phyloP scores from a whole-genome alignment of 2,113 vertebrate genomes.

The Benitochromis conjunctus region DNA sequence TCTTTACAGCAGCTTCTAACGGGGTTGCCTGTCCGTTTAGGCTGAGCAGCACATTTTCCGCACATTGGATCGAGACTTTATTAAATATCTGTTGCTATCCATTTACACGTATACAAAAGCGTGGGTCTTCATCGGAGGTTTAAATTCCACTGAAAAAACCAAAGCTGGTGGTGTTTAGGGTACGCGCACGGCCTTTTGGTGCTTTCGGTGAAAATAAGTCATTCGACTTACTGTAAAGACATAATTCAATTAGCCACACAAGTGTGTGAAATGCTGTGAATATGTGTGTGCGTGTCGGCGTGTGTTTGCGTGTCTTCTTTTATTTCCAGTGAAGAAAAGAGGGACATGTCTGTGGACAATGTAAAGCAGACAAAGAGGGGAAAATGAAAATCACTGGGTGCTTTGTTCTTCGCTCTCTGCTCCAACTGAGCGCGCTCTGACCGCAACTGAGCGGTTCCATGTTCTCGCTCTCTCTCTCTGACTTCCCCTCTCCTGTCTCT shows the following conservation, averaged over 20 bases:
- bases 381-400: slow-evolving; percentile 70
- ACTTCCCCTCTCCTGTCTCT: background rate
- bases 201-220: slow-evolving; percentile 4
- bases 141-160: background rate
- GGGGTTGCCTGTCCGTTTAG: slow-evolving; percentile 38
- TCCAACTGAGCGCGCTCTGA: slow-evolving; percentile 68
- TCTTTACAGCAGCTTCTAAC: background rate
- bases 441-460: slow-evolving; percentile 69
- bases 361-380: slow-evolving; percentile 64
- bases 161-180: background rate
- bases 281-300: background rate
- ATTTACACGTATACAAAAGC: background rate
- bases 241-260: slow-evolving; percentile 54
- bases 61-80: background rate
- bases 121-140: background rate
- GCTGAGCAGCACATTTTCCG: slow-evolving; percentile 34
- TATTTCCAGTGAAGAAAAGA: slow-evolving; percentile 58
- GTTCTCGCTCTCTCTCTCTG: background rate
- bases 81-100: background rate
- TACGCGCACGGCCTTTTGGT: background rate
- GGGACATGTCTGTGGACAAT: slow-evolving; percentile 62
- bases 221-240: slow-evolving; percentile 49
- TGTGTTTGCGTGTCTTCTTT: slow-evolving; percentile 21
- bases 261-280: background rate
- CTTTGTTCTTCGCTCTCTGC: slow-evolving; percentile 73